These are phyloP conservation scores for Catostylus mosaicus DNA, from an alignment of 30 jellyfish, hydroid and myxozoan genomes.

Conservation along the genomic window DNA sequence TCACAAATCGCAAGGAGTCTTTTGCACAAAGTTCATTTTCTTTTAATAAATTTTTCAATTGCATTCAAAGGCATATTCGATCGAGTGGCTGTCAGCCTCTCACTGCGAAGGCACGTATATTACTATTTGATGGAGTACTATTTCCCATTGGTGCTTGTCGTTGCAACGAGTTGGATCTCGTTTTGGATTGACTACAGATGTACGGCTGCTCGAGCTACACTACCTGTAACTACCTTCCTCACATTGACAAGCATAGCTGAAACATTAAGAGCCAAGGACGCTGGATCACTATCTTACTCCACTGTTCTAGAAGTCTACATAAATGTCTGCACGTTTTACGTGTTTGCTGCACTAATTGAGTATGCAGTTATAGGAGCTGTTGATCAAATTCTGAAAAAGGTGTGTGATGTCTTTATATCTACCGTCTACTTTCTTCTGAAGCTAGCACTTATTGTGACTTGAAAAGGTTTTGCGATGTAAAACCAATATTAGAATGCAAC, in stretches of 20 bases:
- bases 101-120: constrained; percentile 33
- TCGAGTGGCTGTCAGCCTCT: constrained; percentile 21
- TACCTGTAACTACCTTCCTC: constrained; percentile 62
- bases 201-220: constrained; percentile 52
- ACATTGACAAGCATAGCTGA: constrained; percentile 46
- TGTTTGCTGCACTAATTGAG: constrained; percentile 63
- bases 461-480: too few relatives aligned
- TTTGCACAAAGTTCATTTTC: too few relatives aligned
- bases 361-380: constrained; percentile 49
- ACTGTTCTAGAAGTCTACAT: constrained; percentile 53
- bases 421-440: too few relatives aligned
- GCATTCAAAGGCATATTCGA: constrained; percentile 31
- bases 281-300: constrained; percentile 28
- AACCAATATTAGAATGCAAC: too few relatives aligned
- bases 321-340: constrained; percentile 46
- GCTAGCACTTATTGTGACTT: too few relatives aligned
- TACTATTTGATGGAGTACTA: constrained; percentile 35
- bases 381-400: not conserved
- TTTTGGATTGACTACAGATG: constrained; percentile 66
- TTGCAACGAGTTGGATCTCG: constrained; percentile 63
- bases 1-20: too few relatives aligned
- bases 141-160: constrained; percentile 46
- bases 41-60: too few relatives aligned
- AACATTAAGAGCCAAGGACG: constrained; percentile 22
- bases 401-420: too few relatives aligned